Evolutionary conservation across 2,888 invertebrate species (phyloP), one percentile per base, ranked within the genome.

Genomic region (Tetragonisca angustula): DNA sequence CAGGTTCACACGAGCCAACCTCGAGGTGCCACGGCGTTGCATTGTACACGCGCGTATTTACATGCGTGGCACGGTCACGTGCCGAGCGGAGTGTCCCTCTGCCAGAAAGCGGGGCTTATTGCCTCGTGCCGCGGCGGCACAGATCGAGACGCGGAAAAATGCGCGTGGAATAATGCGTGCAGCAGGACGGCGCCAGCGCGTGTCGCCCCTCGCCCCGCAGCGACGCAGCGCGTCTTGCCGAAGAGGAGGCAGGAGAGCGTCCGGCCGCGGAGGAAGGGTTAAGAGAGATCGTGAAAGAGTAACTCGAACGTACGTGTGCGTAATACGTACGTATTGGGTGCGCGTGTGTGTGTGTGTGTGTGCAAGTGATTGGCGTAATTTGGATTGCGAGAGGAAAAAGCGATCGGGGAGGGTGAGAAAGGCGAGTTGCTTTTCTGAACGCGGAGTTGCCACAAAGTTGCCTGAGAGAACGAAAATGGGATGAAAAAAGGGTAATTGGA

Each of bases 141-240:
- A 77, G 79, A 83, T 84, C 76, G 79, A 36, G 36, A 61, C 74
- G 79, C 64, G 75, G 81, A 89, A 90, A 89, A 87, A 89, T 88
- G 87, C 86, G 79, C 80, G 81, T 79, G 83, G 87, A 90, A 90
- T 90, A 91, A 91, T 87, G 88, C 88, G 90, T 89, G 90, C 90
- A 84, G 84, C 87, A 87, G 88, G 87, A 89, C 81, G 91, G 91
- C 91, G 91, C 91, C 91, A 91, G 88, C 84, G 76, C 84, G 79
- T 64, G 27, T 49, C 81, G 76, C 65, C 81, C 79, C 82, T 21
- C 56, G 52, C 19, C 65, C 74, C 70, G 19, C 82, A 27, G 43
- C 56, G 71, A 72, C 72, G 81, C 65, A 64, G 61, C 61, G 79
- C 62, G 68, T 69, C 76, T 73, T 50, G 64, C 73, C 36, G 73